phyloP scores from a whole-genome alignment of 2,113 vertebrate genomes.

The Micronycteris hirsuta region DNA sequence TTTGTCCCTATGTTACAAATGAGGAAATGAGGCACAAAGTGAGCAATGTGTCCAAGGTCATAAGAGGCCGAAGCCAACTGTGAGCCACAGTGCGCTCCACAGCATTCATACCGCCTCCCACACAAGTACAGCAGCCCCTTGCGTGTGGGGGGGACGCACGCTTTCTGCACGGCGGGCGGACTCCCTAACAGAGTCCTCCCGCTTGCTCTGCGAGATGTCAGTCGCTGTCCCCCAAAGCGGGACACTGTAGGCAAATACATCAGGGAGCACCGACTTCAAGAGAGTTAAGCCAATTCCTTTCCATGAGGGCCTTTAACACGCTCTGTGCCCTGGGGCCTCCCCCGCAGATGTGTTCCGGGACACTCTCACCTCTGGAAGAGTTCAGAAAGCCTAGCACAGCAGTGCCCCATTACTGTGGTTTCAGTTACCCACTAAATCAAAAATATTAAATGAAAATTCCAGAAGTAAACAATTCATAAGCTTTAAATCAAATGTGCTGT shows the following conservation, averaged over 20 bases:
- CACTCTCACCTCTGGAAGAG: not conserved
- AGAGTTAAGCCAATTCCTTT: no score
- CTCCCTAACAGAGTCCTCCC: not conserved
- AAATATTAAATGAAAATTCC: not conserved
- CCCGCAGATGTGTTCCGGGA: not conserved
- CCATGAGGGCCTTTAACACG: not conserved
- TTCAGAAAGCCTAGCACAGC: not conserved
- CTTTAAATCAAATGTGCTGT: fast-evolving
- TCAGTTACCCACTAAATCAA: not conserved
- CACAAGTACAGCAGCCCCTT: fast-evolving
- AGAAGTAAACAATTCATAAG: not conserved
- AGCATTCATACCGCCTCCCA: not conserved
- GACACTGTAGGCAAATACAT: not conserved
- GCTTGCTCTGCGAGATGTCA: not conserved
- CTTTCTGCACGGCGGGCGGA: not conserved
- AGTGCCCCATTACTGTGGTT: not conserved
- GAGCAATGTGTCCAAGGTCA: not conserved
- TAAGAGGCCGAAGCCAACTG: not conserved
- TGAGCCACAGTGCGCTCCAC: not conserved
- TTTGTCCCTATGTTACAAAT: fast-evolving
- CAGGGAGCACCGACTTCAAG: not conserved
- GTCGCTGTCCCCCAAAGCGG: not conserved
- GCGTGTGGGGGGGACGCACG: no score
- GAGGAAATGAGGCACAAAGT: not conserved
- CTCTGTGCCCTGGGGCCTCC: not conserved